Base-by-base conservation (phyloP, 2,888 invertebrate species). In the Tortrix viridana region DNA sequence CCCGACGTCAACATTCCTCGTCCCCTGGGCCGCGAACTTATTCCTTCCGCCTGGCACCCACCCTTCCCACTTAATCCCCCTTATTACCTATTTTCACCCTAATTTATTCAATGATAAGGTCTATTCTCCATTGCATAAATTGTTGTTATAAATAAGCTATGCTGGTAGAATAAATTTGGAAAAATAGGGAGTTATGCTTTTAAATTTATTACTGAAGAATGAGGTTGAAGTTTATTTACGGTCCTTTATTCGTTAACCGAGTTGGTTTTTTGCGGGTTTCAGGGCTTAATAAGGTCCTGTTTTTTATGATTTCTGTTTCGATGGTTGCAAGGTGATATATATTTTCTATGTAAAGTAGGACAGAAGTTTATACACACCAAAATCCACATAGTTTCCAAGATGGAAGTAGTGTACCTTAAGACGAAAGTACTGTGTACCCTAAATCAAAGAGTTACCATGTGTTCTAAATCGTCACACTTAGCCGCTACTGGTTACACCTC, bases 21-120 rank as follows among this genome's bases (percentile, higher is more conserved):
- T 20, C 62, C 55, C 46, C 38, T 19, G 53, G 37, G 43, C 38
- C 43, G 43, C 20, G 55, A 52, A 54, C 62, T 50, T 61, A 62
- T 62, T 57, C 26, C 62, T 62, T 62, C 62, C 56, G 56, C 62
- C 50, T 61, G 22, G 55, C 61, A n/a, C 61, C 56, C 62, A 62
- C 62, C 62, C 61, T 61, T 56, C 61, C 48, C 55, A 46, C 16
- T n/a, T 52, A 52, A 38, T n/a, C 52, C 19, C 50, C 50, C 50
- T 62, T 62, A 62, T 44, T 62, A 62, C 61, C 62, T 52, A 62
- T 62, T 62, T 57, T 19, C 56, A 47, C 50, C 52, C 46, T 57
- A 62, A 62, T 62, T 62, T 57, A 62, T 62, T 62, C 62, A 38
- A 46, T 62, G 62, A 62, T 62, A 62, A 62, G 50, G 46, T 23